These are phyloP conservation scores for Nestor notabilis DNA, from an alignment of 2,113 vertebrate genomes.

Conservation along the genomic window DNA sequence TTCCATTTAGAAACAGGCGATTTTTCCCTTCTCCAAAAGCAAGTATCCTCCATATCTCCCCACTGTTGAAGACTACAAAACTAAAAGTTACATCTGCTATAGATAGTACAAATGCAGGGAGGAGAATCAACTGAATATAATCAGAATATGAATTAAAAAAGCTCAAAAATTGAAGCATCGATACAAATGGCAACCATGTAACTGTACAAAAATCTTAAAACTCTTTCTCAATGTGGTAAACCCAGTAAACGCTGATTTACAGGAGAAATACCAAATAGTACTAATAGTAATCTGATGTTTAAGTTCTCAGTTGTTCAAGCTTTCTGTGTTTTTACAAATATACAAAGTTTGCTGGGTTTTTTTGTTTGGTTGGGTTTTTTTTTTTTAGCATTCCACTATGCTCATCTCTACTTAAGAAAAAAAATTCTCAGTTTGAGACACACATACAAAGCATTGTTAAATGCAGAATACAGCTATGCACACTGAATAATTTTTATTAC, in stretches of 20 bases:
- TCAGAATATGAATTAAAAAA: conserved; percentile 28
- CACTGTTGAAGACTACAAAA: conserved; percentile 40
- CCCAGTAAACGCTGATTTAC: neutral
- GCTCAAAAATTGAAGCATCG: conserved; percentile 33
- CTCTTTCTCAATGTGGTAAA: neutral
- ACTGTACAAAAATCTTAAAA: conserved; percentile 12
- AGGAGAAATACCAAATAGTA: neutral
- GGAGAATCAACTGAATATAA: conserved; percentile 41
- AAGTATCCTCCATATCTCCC: conserved; percentile 74
- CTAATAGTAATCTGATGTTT: neutral
- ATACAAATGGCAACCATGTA: conserved; percentile 22
- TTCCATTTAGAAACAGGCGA: conserved; percentile 73
- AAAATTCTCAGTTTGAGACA: neutral
- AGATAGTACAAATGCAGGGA: conserved; percentile 32
- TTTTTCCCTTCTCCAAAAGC: conserved; percentile 75
- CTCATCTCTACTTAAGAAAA: neutral
- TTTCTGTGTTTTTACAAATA: neutral
- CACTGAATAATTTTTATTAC: neutral
- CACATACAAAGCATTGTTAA: neutral
- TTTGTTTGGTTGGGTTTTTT: neutral
- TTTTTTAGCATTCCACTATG: neutral
- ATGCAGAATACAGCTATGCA: neutral
- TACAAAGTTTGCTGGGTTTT: neutral
- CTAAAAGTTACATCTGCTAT: conserved; percentile 46
- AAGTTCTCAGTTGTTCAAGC: neutral